A percentile compares a stretch with the other conserved stretches of the same genome.
Conservation (phyloP, 2,888 invertebrate genomes). For the Perizoma affinitatum region DNA sequence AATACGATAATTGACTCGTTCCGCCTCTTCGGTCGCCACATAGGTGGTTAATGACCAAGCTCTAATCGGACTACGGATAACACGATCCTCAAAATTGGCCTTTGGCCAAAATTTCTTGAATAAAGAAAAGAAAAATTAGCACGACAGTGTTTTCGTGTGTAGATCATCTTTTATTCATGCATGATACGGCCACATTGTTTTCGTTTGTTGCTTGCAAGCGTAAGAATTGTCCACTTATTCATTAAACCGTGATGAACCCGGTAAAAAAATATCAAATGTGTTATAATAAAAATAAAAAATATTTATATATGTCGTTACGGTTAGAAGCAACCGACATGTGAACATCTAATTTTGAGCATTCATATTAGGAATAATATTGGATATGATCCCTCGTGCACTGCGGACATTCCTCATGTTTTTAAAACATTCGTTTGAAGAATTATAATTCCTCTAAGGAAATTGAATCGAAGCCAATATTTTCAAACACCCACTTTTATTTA, state of each 20-base stretch:
- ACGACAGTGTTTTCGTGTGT: slow-evolving; percentile 15
- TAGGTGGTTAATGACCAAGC: too few species aligned
- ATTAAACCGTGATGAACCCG: background rate
- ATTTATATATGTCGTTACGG: too few species aligned
- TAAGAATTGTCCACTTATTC: slow-evolving; percentile 7
- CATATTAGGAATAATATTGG: too few species aligned
- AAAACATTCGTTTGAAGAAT: background rate
- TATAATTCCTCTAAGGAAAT: background rate
- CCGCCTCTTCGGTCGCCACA: too few species aligned
- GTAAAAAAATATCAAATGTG: too few species aligned
- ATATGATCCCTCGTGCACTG: too few species aligned
- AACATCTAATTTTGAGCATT: too few species aligned
- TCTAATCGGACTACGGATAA: too few species aligned
- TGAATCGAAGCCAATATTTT: background rate
- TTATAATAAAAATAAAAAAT: too few species aligned
- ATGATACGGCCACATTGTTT: slow-evolving; percentile 12
- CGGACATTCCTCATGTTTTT: background rate
- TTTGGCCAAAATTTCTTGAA: slow-evolving; percentile 12
- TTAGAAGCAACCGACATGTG: too few species aligned
- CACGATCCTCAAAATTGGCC: background rate
- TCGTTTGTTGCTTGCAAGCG: slow-evolving; percentile 8
- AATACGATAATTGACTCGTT: too few species aligned
- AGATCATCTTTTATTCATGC: slow-evolving; percentile 20
- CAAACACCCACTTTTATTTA: slow-evolving; percentile 2
- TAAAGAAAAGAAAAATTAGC: slow-evolving; percentile 1